Evolutionary conservation across 1,140 invertebrate species (phyloP).

Genomic region (Aphelenchoides besseyi): DNA sequence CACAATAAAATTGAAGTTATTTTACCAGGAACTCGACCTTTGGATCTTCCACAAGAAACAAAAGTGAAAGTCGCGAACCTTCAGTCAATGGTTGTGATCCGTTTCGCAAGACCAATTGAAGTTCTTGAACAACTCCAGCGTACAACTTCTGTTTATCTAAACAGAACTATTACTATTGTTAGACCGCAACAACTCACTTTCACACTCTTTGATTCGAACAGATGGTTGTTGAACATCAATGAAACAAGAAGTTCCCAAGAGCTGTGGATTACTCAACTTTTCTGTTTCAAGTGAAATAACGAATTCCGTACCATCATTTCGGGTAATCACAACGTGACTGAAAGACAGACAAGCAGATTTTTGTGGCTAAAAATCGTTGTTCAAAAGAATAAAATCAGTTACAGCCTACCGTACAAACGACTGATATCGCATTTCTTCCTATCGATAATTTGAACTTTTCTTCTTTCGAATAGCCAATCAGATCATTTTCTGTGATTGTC

Average conservation of each 20-base stretch:
- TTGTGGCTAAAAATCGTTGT: not conserved
- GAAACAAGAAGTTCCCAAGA: constrained; percentile 28
- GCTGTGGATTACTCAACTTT: constrained; percentile 23
- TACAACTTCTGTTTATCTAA: constrained; percentile 12
- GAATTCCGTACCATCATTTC: not conserved
- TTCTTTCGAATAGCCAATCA: not conserved
- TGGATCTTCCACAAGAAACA: constrained; percentile 12
- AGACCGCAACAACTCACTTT: not conserved
- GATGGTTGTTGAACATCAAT: constrained; percentile 32
- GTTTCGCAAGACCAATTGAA: constrained; percentile 32
- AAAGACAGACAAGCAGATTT: not conserved
- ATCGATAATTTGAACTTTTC: not conserved
- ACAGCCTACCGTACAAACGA: not conserved
- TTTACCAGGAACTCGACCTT: constrained; percentile 44
- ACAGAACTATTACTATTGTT: constrained; percentile 1
- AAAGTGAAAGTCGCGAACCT: constrained; percentile 22
- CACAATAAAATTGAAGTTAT: not conserved
- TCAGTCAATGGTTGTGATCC: constrained; percentile 36
- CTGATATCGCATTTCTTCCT: not conserved
- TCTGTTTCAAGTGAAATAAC: constrained; percentile 10
- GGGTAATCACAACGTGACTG: not conserved
- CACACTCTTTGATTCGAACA: constrained; percentile 11
- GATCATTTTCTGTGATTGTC: not conserved
- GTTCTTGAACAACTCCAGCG: constrained; percentile 42
- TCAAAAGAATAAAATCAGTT: not conserved